Evolutionary conservation across 2,113 vertebrate genomes (phyloP).

Genomic region (Cricetomys ansorgei): DNA sequence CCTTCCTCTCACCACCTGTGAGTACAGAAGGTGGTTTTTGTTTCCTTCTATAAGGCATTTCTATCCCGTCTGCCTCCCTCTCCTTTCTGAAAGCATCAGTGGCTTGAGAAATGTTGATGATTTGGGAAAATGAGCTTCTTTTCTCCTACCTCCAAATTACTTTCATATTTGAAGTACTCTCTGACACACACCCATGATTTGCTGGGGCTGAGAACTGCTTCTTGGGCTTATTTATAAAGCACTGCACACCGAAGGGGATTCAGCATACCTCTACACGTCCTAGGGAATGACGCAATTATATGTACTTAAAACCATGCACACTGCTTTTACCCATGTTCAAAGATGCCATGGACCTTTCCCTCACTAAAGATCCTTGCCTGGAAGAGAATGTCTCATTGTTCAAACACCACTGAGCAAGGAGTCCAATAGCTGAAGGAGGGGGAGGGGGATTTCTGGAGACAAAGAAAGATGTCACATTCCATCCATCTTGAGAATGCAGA

Average conservation of each 20-base stretch:
- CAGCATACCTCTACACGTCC: conserved; percentile 9
- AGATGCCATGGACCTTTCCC: neutral
- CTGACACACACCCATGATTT: conserved; percentile 38
- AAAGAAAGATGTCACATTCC: conserved; percentile 52
- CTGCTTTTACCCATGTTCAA: neutral
- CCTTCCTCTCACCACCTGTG: too few relatives aligned
- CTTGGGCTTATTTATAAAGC: conserved; percentile 49
- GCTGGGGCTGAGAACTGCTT: conserved; percentile 42
- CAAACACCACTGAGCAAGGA: neutral
- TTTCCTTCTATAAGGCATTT: neutral
- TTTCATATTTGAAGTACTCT: conserved; percentile 60
- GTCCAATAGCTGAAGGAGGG: conserved; percentile 61
- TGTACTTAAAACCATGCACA: neutral
- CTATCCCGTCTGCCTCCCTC: neutral
- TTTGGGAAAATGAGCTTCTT: conserved; percentile 45
- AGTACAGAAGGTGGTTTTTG: neutral
- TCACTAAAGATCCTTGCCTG: neutral
- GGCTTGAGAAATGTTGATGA: conserved; percentile 26
- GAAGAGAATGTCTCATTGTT: neutral
- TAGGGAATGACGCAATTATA: conserved; percentile 41
- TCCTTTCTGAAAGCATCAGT: neutral
- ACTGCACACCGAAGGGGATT: conserved; percentile 25
- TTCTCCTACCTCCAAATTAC: conserved; percentile 43
- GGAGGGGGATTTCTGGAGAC: conserved; percentile 64
- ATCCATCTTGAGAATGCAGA: conserved; percentile 42